Percentiles rank a stretch among this genome's conserved stretches.
phyloP scores from a whole-genome alignment of 92 coral and sea anemone genomes.

The Palythoa heliodiscus region DNA sequence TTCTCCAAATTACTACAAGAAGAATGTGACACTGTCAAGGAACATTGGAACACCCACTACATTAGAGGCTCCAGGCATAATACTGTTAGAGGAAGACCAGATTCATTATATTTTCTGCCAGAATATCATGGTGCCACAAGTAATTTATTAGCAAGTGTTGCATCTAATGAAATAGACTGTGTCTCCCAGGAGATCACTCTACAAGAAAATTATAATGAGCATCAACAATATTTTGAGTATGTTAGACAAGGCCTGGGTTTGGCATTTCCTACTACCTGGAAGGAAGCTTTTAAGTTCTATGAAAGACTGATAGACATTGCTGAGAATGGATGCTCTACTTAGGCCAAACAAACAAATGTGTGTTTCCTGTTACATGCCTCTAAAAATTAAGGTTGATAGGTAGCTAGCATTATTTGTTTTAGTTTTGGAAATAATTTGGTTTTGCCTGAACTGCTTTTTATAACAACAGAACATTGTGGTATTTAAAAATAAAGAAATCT shows the following conservation, averaged over 20 bases:
- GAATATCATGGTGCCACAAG: neutral
- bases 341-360: neutral
- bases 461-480: neutral
- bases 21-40: neutral
- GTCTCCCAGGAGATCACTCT: neutral
- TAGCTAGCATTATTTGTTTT: neutral
- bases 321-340: neutral
- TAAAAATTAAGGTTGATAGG: neutral
- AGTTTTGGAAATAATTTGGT: neutral
- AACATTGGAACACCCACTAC: neutral
- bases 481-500: neutral
- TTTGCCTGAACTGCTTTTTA: too few relatives aligned
- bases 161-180: neutral
- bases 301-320: neutral
- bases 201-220: neutral
- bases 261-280: neutral
- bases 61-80: conserved; percentile 2
- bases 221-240: neutral
- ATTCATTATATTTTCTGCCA: neutral
- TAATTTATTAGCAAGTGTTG: neutral
- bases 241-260: neutral
- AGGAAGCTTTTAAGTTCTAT: neutral
- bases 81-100: neutral
- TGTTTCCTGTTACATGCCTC: neutral
- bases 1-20: neutral